Base-by-base conservation (phyloP, 2,888 invertebrate species). In the Agriopis leucophaearia region DNA sequence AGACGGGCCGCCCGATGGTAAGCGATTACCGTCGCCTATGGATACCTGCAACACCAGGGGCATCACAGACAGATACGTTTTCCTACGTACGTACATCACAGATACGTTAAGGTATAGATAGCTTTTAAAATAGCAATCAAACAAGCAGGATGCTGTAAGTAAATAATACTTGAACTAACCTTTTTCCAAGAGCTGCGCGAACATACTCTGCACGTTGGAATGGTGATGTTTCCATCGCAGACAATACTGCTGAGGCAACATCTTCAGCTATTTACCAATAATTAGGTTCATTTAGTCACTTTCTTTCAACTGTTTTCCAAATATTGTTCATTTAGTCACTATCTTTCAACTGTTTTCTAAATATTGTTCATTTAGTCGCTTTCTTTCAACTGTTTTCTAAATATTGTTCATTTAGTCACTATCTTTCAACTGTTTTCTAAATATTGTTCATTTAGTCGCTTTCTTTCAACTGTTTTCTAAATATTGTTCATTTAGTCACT, bases 171-270 rank as follows among this genome's bases (percentile, higher is more conserved):
- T 6, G 10, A 65, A 81, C 88, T 13, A 61, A 94, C 94, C 94
- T 90, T 94, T 94, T 85, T 97, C 97, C 69, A 98, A 91, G 66
- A 98, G 94, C 89, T 97, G 97, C 63, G 97, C 97, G 91, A 98
- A 98, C 96, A 97, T 97, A 42, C 96, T 97, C 94, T 97, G 97
- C 76, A 98, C 95, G 88, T 98, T 98, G 75, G 97, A 96, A 90
- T 98, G 97, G 91, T 98, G 98, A 90, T 98, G 97, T 85, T 98
- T 98, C 98, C 98, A 98, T 90, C 98, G 94, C 79, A 98, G 94
- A 87, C 98, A 98, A 94, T 98, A 98, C 91, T 98, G 98, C 92
- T 98, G 98, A 64, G 97, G 96, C 93, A 96, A 94, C 97, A 97
- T 97, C 66, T 79, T 88, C 77, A 13, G 9, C 38, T 48, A 40